These are phyloP conservation scores for Chiroxiphia lanceolata DNA, from an alignment of 2,797 vertebrate genomes.

Conservation along the genomic window DNA sequence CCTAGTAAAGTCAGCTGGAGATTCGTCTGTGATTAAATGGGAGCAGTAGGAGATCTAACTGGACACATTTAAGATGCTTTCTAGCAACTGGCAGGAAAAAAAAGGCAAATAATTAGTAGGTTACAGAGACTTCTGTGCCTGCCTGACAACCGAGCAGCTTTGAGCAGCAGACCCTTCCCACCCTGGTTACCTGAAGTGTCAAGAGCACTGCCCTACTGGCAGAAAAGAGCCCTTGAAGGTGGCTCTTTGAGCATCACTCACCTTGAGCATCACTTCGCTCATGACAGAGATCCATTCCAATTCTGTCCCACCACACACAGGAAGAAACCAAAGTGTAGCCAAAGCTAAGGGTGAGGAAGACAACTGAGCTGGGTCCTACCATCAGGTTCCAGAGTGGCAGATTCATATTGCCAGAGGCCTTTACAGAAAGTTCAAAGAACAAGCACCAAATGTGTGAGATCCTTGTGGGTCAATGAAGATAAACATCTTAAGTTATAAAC, in stretches of 20 bases:
- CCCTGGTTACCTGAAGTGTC: neutral
- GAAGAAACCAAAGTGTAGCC: neutral
- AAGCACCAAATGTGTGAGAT: neutral
- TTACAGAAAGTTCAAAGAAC: neutral
- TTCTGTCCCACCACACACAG: neutral
- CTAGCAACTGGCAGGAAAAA: neutral
- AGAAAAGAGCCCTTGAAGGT: neutral
- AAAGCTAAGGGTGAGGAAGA: neutral
- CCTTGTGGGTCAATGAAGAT: neutral
- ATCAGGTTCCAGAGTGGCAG: neutral
- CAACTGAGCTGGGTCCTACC: neutral
- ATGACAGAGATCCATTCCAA: neutral
- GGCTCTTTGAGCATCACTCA: too few species aligned
- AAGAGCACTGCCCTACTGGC: neutral
- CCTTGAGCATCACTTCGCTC: neutral
- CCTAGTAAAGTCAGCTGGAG: neutral
- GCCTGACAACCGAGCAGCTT: neutral
- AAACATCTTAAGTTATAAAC: neutral
- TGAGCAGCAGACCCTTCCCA: neutral
- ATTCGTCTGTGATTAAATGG: neutral
- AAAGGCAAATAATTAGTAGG: neutral
- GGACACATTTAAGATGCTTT: neutral
- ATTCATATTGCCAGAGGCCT: neutral
- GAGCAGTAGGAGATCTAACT: neutral
- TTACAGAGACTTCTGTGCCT: neutral